phyloP scores from a whole-genome alignment of 2,797 vertebrate genomes.

The Miichthys miiuy region DNA sequence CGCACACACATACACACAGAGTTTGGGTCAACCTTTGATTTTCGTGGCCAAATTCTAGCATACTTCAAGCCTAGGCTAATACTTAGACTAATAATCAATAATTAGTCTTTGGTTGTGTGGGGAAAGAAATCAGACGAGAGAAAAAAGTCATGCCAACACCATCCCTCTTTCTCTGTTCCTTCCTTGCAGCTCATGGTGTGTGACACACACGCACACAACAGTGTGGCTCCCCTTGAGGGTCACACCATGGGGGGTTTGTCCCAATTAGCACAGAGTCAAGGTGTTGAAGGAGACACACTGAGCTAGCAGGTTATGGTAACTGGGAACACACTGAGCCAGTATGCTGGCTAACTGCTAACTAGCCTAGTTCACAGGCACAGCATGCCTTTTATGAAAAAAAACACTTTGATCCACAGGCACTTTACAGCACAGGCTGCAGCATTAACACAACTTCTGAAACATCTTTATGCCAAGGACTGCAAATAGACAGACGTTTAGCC shows the following conservation, averaged over 20 bases:
- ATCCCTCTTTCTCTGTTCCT: constrained; percentile 23
- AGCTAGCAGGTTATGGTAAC: constrained; percentile 73
- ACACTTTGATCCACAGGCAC: constrained; percentile 56
- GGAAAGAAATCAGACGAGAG: background rate
- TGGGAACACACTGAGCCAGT: constrained; percentile 69
- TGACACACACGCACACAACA: constrained; percentile 22
- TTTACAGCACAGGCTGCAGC: constrained; percentile 51
- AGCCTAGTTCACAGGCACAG: constrained; percentile 75
- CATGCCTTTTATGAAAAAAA: constrained; percentile 57
- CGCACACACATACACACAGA: constrained; percentile 17
- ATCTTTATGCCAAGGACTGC: constrained; percentile 40
- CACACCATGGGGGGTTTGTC: constrained; percentile 72
- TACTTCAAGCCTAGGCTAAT: constrained; percentile 4
- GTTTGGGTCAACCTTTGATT: constrained; percentile 59
- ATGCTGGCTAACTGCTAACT: constrained; percentile 76
- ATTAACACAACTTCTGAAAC: constrained; percentile 55
- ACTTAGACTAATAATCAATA: constrained; percentile 17
- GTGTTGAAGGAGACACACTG: constrained; percentile 72
- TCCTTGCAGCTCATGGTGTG: constrained; percentile 19
- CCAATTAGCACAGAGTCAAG: constrained; percentile 78
- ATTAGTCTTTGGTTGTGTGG: constrained; percentile 23
- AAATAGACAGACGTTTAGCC: constrained; percentile 44
- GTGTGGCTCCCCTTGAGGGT: constrained; percentile 60
- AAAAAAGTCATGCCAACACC: constrained; percentile 22
- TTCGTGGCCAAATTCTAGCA: background rate